phyloP scores from a whole-genome alignment of 2,797 vertebrate species.

The Centropyge bicolor region DNA sequence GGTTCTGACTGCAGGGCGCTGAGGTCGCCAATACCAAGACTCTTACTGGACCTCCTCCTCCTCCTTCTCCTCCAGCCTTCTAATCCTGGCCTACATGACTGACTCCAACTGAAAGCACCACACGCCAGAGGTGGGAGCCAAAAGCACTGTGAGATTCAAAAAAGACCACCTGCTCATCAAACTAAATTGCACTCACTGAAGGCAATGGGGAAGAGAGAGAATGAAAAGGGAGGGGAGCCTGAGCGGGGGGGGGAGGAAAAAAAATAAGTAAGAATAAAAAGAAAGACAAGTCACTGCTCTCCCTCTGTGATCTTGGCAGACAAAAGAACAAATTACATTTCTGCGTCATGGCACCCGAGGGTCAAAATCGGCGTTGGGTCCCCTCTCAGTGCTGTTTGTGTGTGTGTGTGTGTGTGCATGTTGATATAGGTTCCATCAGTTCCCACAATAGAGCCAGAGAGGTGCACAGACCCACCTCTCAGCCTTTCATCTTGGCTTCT shows the following conservation, averaged over 20 bases:
- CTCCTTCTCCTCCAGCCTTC: slow-evolving; percentile 59
- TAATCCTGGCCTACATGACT: slow-evolving; percentile 78
- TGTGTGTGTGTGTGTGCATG: slow-evolving; percentile 73
- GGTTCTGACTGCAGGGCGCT: slow-evolving; percentile 71
- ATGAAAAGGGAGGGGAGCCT: slow-evolving; percentile 64
- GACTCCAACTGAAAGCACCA: slow-evolving; percentile 75
- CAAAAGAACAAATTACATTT: slow-evolving; percentile 87
- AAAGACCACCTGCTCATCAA: slow-evolving; percentile 87
- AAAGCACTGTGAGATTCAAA: slow-evolving; percentile 72
- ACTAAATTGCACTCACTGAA: slow-evolving; percentile 85
- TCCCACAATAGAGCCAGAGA: slow-evolving; percentile 65
- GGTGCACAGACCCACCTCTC: slow-evolving; percentile 60
- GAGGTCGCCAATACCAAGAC: slow-evolving; percentile 68
- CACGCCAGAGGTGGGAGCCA: slow-evolving; percentile 77
- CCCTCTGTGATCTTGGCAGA: slow-evolving; percentile 84
- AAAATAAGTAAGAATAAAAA: slow-evolving; percentile 63
- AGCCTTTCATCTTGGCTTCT: slow-evolving; percentile 87
- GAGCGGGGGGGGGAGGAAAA: slow-evolving; percentile 1
- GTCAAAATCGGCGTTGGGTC: slow-evolving; percentile 66
- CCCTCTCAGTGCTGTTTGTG: slow-evolving; percentile 76
- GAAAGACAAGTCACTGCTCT: slow-evolving; percentile 75
- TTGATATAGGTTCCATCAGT: slow-evolving; percentile 74
- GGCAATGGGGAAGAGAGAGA: slow-evolving; percentile 60
- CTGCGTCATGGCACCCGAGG: slow-evolving; percentile 66
- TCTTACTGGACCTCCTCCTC: slow-evolving; percentile 65